Evolutionary conservation across 2,113 vertebrate genomes (phyloP).

Genomic region (Epinephelus fuscoguttatus): DNA sequence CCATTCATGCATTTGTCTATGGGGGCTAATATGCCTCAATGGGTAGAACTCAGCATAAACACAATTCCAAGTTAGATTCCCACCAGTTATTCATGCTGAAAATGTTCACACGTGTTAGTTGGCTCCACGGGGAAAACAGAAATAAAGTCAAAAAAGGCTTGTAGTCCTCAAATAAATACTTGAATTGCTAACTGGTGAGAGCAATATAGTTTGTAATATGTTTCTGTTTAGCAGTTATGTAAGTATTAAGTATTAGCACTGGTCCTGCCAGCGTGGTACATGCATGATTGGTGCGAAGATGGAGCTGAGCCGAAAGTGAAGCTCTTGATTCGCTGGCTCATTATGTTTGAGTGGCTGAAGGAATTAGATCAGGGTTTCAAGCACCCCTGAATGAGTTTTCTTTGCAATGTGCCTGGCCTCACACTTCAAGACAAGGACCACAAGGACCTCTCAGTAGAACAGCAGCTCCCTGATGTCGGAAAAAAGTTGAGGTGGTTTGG

Average conservation of each 20-base stretch:
- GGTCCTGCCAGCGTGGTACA: neutral
- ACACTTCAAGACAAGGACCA: neutral
- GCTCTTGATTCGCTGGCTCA: neutral
- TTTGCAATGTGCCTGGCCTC: neutral
- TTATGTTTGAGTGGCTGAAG: neutral
- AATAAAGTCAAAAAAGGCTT: neutral
- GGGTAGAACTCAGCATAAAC: neutral
- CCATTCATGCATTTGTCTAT: slow-evolving; percentile 17
- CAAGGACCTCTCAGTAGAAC: neutral
- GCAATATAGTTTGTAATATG: neutral
- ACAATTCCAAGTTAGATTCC: slow-evolving; percentile 8
- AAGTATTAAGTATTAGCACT: neutral
- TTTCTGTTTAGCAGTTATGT: neutral
- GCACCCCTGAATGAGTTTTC: neutral
- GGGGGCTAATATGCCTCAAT: neutral
- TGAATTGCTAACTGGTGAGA: neutral
- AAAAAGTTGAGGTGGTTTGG: neutral
- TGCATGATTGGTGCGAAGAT: neutral
- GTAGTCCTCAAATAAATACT: neutral
- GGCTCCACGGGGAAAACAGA: neutral
- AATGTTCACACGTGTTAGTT: neutral
- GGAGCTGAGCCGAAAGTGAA: neutral
- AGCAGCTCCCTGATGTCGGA: neutral
- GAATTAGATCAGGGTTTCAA: neutral
- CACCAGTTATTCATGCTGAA: neutral